Evolutionary conservation across 2,888 invertebrate species (phyloP).

Genomic region (Galeruca laticollis): DNA sequence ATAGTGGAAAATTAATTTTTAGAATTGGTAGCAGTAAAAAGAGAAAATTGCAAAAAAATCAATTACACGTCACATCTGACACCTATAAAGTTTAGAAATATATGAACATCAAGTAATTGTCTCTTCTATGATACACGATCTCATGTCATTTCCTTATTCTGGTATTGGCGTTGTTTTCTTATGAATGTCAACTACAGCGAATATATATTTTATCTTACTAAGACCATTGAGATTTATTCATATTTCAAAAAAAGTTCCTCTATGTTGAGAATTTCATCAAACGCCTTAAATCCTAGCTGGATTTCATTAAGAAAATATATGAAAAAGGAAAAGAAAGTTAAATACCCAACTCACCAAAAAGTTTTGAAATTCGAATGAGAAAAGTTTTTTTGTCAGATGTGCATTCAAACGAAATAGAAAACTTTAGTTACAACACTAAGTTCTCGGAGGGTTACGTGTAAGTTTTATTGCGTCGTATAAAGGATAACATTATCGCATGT

Average conservation of each 20-base stretch:
- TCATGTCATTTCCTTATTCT: too few species aligned
- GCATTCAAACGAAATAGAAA: conserved; percentile 31
- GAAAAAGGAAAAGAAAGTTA: conserved; percentile 24
- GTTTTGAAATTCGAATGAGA: conserved; percentile 31
- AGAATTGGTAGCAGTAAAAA: too few species aligned
- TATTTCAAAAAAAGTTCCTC: not conserved
- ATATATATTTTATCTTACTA: not conserved
- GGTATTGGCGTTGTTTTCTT: too few species aligned
- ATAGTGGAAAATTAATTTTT: too few species aligned
- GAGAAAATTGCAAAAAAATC: too few species aligned
- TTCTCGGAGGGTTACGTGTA: conserved; percentile 1
- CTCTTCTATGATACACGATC: too few species aligned
- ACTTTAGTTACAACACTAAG: conserved; percentile 17
- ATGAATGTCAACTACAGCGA: too few species aligned
- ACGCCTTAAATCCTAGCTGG: conserved; percentile 14
- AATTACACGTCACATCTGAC: too few species aligned
- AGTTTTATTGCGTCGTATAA: conserved; percentile 8
- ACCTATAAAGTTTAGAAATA: too few species aligned
- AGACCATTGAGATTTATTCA: not conserved
- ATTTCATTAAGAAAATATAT: conserved; percentile 33
- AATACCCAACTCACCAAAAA: conserved; percentile 19
- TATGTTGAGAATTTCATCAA: not conserved
- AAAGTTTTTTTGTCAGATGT: conserved; percentile 35
- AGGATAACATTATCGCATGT: conserved; percentile 6
- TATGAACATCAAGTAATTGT: too few species aligned